Evolutionary conservation across 2,797 vertebrate genomes (phyloP).

Genomic region (Prionace glauca): DNA sequence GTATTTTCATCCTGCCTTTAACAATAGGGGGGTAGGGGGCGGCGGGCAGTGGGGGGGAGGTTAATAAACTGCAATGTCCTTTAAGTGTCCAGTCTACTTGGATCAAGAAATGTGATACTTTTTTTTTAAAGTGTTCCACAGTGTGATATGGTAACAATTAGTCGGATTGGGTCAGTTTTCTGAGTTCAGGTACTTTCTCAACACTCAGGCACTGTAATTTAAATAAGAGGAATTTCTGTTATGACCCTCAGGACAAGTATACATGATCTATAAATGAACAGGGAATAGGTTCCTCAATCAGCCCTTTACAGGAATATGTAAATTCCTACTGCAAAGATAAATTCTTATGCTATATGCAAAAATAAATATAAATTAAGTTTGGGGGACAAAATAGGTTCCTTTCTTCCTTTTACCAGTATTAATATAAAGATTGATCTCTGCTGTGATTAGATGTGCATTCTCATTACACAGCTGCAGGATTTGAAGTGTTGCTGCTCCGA

Average conservation of each 20-base stretch:
- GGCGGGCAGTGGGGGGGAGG: too few species aligned
- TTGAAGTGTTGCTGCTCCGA: slow-evolving; percentile 46
- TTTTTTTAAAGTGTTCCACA: background rate
- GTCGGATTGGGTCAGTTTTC: background rate
- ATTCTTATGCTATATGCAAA: slow-evolving; percentile 41
- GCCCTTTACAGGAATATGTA: slow-evolving; percentile 43
- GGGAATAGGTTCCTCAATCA: slow-evolving; percentile 51
- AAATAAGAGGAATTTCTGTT: slow-evolving; percentile 40
- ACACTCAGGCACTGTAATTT: background rate
- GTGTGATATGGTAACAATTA: slow-evolving; percentile 13
- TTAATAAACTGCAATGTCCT: background rate
- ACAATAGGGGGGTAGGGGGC: background rate
- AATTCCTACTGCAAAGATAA: slow-evolving; percentile 47
- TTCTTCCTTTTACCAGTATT: slow-evolving; percentile 43
- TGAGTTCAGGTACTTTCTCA: background rate
- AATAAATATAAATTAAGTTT: slow-evolving; percentile 41
- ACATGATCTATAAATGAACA: slow-evolving; percentile 46
- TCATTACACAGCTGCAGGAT: slow-evolving; percentile 51
- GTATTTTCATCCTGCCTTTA: background rate
- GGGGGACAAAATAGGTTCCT: slow-evolving; percentile 45
- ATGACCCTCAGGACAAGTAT: slow-evolving; percentile 45
- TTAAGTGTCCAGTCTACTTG: background rate
- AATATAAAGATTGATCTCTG: slow-evolving; percentile 48
- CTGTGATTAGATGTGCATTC: slow-evolving; percentile 53
- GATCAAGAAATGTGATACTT: background rate